Base-by-base conservation (phyloP, 2,888 invertebrate species). In the Apodemia mormo region DNA sequence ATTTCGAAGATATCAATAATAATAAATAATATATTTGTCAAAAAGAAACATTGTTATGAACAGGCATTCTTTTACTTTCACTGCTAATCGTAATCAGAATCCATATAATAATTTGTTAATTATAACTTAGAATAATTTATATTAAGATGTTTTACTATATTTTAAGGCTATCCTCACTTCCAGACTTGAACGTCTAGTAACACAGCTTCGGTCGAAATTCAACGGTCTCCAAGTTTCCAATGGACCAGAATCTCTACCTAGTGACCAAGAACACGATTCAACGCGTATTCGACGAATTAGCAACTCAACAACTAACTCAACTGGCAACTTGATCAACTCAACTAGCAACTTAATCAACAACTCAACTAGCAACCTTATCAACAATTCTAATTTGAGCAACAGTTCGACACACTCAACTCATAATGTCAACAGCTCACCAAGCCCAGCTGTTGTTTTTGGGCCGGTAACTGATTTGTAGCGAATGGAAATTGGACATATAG, bases 401-500 rank as follows among this genome's bases (percentile, higher is more conserved):
- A 67, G 30, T 9, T 68, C 68, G 33, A 66, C 65, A 30, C 65
- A 69, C 79, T 87, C 89, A 29, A 83, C 87, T 68, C 87, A 86
- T 71, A 86, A 86, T 74, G 82, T 89, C 49, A 85, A 87, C 70
- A 88, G 85, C 76, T 84, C 90, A 22, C 88, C 90, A 49, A 94
- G 64, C 64, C 14, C 89, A 14, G 89, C 90, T 52, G 94, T 94
- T 49, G 90, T 95, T 66, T 94, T 94, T 75, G 95, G 95, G 29
- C 95, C 95, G 22, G 95, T 95, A 29, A 95, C 95, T 2, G 95
- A 95, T 82, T 94, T 94, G 88, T 94, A 93, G 90, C 91, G 90
- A 87, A 88, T 79, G 80, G 82, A 82, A 74, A 61, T 82, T 71
- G 80, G 77, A 73, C 81, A 82, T 73, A 76, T 81, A 73, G 80